A percentile compares a stretch with the other conserved stretches of the same genome.
phyloP scores from a whole-genome alignment of 2,888 invertebrate species.

The Argyresthia goedartella region DNA sequence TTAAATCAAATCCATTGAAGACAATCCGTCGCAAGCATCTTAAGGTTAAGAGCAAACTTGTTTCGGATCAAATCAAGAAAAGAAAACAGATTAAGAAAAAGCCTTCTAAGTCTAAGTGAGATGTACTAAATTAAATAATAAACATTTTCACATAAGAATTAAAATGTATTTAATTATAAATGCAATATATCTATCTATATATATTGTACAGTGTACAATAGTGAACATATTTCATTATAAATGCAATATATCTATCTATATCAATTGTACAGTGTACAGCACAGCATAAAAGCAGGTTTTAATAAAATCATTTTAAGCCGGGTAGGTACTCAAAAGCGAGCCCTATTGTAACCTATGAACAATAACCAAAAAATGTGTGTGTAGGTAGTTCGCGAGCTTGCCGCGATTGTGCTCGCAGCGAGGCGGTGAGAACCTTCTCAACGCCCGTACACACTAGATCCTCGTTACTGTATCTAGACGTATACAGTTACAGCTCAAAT shows the following conservation, averaged over 20 bases:
- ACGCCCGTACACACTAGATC: too few species aligned
- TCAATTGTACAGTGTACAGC: too few species aligned
- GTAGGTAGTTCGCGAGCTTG: too few species aligned
- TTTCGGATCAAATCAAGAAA: conserved; percentile 60
- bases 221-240: background rate
- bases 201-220: too few species aligned
- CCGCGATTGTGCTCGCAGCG: background rate
- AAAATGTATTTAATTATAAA: background rate
- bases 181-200: background rate
- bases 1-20: conserved; percentile 45
- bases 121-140: background rate
- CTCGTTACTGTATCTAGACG: too few species aligned
- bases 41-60: conserved; percentile 55
- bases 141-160: background rate
- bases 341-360: background rate
- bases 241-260: too few species aligned
- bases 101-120: conserved; percentile 4
- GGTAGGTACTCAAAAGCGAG: too few species aligned
- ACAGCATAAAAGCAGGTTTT: too few species aligned
- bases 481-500: too few species aligned
- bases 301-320: too few species aligned
- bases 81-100: conserved; percentile 53
- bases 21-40: conserved; percentile 60
- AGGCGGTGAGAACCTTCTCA: background rate
- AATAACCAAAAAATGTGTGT: background rate